These are phyloP conservation scores for Sitophilus oryzae DNA, from an alignment of 1,140 invertebrate species.

Conservation along the genomic window DNA sequence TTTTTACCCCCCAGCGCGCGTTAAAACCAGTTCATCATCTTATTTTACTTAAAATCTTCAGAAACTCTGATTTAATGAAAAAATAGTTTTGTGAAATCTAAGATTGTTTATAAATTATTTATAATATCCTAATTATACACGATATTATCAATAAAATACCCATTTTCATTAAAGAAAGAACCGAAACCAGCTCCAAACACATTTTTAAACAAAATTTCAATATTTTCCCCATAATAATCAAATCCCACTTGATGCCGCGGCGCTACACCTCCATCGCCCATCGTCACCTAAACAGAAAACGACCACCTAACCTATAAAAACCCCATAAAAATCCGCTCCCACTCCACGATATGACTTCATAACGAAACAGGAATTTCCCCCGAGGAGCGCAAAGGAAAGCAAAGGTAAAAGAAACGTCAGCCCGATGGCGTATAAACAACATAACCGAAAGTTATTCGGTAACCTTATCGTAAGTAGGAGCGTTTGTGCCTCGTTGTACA, in stretches of 20 bases:
- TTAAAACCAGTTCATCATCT: no score
- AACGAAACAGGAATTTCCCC: constrained; percentile 18
- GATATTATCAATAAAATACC: no score
- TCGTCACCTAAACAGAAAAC: not conserved
- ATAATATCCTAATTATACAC: no score
- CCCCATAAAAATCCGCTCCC: not conserved
- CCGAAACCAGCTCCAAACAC: no score
- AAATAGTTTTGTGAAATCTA: no score
- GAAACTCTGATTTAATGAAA: no score
- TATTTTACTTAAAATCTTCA: no score
- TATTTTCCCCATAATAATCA: not conserved
- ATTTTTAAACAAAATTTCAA: no score
- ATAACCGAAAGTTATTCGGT: constrained; percentile 37
- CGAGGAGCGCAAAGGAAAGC: constrained; percentile 23
- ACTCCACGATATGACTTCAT: constrained; percentile 10
- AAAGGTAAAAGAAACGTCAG: constrained; percentile 28
- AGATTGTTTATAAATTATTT: no score
- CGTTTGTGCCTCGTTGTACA: constrained; percentile 43
- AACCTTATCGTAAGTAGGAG: constrained; percentile 39
- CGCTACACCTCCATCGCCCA: no score
- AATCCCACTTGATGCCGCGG: not conserved
- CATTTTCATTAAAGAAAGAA: no score
- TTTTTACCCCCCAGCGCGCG: no score
- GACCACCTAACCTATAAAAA: not conserved
- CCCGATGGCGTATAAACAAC: constrained; percentile 35